Conservation (phyloP, 2,113 vertebrate genomes). For the Suncus etruscus region DNA sequence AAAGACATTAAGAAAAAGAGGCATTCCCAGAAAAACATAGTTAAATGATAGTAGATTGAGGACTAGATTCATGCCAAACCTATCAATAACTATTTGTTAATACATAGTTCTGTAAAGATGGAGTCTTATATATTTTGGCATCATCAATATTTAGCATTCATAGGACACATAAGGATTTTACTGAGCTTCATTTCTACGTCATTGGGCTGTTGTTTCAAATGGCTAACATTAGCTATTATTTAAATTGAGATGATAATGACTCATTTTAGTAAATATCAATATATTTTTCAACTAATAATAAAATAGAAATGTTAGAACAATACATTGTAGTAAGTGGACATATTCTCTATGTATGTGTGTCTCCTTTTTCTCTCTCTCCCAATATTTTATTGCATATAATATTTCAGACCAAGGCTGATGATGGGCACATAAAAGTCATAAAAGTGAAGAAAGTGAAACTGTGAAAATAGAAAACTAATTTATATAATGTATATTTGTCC, state of each 20-base stretch:
- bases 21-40: not conserved
- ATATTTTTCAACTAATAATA: not conserved
- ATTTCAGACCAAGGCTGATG: not conserved
- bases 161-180: not conserved
- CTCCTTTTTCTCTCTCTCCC: too few species aligned
- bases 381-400: not conserved
- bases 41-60: not conserved
- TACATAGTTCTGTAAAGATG: not conserved
- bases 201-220: conserved; percentile 16
- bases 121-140: not conserved
- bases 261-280: not conserved
- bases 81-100: not conserved
- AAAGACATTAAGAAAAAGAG: not conserved
- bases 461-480: not conserved
- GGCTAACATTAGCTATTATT: not conserved
- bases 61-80: not conserved
- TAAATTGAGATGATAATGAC: not conserved
- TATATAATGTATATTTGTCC: not conserved
- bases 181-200: not conserved
- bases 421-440: too few species aligned
- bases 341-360: not conserved
- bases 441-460: not conserved
- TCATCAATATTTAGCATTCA: not conserved
- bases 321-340: not conserved
- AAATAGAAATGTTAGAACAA: not conserved